These are phyloP conservation scores for Antennarius striatus DNA, from an alignment of 2,113 vertebrate species.

Conservation along the genomic window DNA sequence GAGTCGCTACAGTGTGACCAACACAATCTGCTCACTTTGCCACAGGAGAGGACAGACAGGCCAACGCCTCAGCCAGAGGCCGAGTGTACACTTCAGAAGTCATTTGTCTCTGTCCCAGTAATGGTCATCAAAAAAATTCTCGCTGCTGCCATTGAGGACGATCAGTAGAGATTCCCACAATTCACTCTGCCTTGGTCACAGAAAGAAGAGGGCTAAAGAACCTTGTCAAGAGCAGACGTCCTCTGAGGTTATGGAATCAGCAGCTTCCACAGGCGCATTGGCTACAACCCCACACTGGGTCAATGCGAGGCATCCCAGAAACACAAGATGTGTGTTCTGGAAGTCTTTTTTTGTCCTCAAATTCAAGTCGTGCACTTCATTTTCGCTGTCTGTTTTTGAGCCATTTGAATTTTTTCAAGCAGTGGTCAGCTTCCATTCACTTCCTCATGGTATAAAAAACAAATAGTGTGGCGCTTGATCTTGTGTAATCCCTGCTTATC, in stretches of 20 bases:
- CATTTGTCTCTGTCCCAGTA: not conserved
- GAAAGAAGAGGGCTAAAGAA: slow-evolving; percentile 14
- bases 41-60: slow-evolving; percentile 11
- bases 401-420: not conserved
- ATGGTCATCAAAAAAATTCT: slow-evolving; percentile 17
- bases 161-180: slow-evolving; percentile 20
- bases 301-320: not conserved
- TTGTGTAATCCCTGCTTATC: not conserved
- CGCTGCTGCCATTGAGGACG: slow-evolving; percentile 32
- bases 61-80: slow-evolving; percentile 22
- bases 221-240: not conserved
- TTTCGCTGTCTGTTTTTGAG: not conserved
- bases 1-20: slow-evolving; percentile 44
- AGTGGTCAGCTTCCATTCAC: not conserved
- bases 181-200: slow-evolving; percentile 26
- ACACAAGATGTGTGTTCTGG: not conserved
- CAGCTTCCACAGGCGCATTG: slow-evolving; percentile 19
- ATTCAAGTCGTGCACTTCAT: not conserved
- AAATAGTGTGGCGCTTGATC: not conserved
- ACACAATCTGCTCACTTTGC: slow-evolving; percentile 47
- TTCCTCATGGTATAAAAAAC: not conserved
- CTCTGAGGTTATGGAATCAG: slow-evolving; percentile 37
- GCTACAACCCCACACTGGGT: slow-evolving; percentile 27
- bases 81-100: slow-evolving; percentile 15
- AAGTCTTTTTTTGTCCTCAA: not conserved